Evolutionary conservation across 2,113 vertebrate species (phyloP), one percentile per base, ranked within the genome.

Genomic region (Tretioscincus oriximinensis): DNA sequence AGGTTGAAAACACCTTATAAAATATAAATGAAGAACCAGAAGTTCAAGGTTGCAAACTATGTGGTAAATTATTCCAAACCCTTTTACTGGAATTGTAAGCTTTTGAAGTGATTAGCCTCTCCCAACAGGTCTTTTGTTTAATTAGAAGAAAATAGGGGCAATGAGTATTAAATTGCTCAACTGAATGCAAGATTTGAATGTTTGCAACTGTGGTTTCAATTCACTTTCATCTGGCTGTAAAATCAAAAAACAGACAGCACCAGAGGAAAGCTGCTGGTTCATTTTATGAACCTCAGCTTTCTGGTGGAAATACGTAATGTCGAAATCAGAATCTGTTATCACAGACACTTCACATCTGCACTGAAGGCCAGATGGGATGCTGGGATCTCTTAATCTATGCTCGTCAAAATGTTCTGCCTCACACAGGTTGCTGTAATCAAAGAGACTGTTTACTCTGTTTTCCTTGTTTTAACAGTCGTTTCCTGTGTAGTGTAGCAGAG

Each of bases 21-120:
- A 65, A 60, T 65, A 76, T 5, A 1, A 71, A 16, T 5, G 24
- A 66, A 26, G 67, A 18, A 8, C 7, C 64, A 0, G 0, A 47
- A 21, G 41, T 9, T 1, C 60, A 70, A 60, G 41, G 73, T 68
- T 77, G 45, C 41, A 64, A 28, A 49, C 21, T 11, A 28, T 18
- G 31, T 8, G 45, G 65, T 29, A 73, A 80, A 65, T 7, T 28
- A 29, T 60, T 76, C 20, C 73, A 76, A 61, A 29, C 20, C 65
- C 35, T 26, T 41, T 81, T 61, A 22, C n/a, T 29, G n/a, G n/a
- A 68, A 60, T 24, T 2, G n/a, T 63, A 75, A 41, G 63, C 18
- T n/a, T 79, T 71, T 41, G 54, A 31, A 79, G 54, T 9, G 9
- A 51, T 20, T n/a, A 14, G 24, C 35, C 41, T 21, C 41, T 61